A percentile compares a stretch with the other conserved stretches of the same genome.
phyloP scores from a whole-genome alignment of 2,797 vertebrate species.

The Rhinoraja longicauda region DNA sequence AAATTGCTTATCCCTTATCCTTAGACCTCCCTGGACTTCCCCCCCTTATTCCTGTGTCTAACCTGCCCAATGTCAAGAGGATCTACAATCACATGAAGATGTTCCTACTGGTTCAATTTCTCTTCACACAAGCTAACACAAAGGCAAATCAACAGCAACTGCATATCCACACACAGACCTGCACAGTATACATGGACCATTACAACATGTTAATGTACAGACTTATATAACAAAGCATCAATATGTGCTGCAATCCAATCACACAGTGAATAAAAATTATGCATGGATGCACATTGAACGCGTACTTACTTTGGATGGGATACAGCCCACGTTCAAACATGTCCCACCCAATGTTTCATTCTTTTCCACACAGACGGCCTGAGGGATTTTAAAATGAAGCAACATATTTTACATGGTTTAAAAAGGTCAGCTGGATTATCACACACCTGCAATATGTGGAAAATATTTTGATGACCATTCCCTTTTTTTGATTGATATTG shows the following conservation, averaged over 20 bases:
- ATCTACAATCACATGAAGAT: too few species aligned
- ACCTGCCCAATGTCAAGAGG: too few species aligned
- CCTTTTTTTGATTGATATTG: background rate
- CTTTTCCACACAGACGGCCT: slow-evolving; percentile 95
- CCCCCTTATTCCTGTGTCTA: too few species aligned
- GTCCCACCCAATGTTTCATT: slow-evolving; percentile 89
- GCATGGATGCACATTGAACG: background rate
- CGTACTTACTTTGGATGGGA: slow-evolving; percentile 86
- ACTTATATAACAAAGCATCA: background rate
- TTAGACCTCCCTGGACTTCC: too few species aligned
- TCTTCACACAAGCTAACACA: too few species aligned
- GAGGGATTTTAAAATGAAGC: slow-evolving; percentile 39
- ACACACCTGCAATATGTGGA: background rate
- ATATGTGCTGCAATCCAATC: too few species aligned
- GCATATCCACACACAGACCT: too few species aligned
- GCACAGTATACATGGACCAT: background rate
- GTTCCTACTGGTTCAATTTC: too few species aligned
- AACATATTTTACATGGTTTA: background rate
- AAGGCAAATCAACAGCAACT: too few species aligned
- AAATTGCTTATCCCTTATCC: too few species aligned
- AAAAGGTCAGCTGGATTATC: background rate
- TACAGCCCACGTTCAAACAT: slow-evolving; percentile 95
- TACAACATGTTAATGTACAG: background rate
- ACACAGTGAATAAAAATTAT: background rate
- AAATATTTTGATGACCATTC: background rate